Evolutionary conservation across 1,140 invertebrate genomes (phyloP).

Genomic region (Caerostris darwini): DNA sequence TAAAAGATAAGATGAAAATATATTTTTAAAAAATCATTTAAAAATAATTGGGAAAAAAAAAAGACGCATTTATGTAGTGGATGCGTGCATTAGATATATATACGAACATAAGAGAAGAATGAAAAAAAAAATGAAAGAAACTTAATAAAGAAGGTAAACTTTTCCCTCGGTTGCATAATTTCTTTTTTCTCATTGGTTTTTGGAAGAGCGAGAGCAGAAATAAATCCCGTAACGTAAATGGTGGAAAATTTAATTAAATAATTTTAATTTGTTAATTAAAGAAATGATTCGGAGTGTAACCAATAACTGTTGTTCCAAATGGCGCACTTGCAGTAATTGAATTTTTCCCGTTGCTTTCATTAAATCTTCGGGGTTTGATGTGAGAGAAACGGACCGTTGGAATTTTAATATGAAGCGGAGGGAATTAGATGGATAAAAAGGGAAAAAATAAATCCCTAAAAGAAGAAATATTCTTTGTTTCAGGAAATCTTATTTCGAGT

Average conservation of each 20-base stretch:
- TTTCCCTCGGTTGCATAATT: background rate
- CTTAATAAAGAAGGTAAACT: constrained; percentile 11
- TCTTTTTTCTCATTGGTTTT: background rate
- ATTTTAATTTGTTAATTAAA: constrained; percentile 41
- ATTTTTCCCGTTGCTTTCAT: constrained; percentile 11
- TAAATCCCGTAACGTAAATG: constrained; percentile 30
- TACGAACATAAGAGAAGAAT: background rate
- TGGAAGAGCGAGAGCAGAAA: background rate
- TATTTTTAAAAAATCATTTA: background rate
- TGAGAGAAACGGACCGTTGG: constrained; percentile 16
- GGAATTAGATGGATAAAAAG: background rate
- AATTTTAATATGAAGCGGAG: constrained; percentile 27
- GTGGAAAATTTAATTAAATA: constrained; percentile 40
- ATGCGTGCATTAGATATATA: constrained; percentile 1
- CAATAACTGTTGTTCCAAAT: constrained; percentile 41
- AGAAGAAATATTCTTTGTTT: constrained; percentile 17
- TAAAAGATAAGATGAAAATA: background rate
- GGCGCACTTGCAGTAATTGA: constrained; percentile 23
- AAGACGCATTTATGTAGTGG: background rate
- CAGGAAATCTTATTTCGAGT: background rate
- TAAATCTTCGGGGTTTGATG: constrained; percentile 19
- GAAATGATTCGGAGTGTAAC: constrained; percentile 36
- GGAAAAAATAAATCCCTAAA: background rate
- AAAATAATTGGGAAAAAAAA: background rate
- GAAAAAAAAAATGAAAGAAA: background rate